Evolutionary conservation across 2,113 vertebrate species (phyloP), one percentile per base, ranked within the genome.

Genomic region (Cyprinodon variegatus): DNA sequence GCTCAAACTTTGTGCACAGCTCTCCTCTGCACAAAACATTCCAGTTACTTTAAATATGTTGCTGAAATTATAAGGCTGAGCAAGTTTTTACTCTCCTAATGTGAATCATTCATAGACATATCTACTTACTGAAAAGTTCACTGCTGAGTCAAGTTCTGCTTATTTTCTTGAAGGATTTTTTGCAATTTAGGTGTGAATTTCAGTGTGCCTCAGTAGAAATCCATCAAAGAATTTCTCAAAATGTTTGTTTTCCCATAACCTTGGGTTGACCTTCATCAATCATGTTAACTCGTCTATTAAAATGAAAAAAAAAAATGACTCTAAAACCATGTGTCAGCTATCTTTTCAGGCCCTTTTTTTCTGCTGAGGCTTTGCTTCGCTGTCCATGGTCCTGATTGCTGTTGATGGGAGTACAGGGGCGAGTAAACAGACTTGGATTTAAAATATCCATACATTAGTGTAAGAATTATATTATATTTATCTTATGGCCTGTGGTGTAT

Each of bases 401-500:
- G 85, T 72, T 80, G 86, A 88, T 83, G 78, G 75, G 77, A 76
- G 85, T 70, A 68, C 17, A 36, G 74, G 74, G 79, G 70, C 64
- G 59, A 74, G 74, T 60, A 20, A 40, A 83, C 70, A 74, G 78
- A 81, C 84, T 60, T 72, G 65, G 82, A 79, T 85, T 82, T 81
- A 76, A 83, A 85, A 83, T 83, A 81, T 72, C 79, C 57, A 64
- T 15, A 77, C 78, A 77, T 81, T 70, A 72, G 71, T 74, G 76
- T 69, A 63, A 68, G 68, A 83, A 65, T 50, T 66, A 77, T 91
- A 90, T 92, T 91, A 89, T 90, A 81, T 90, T 85, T 83, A 91
- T 90, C 83, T 86, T 88, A 86, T 89, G 88, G 83, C 89, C 88
- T 78, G 75, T 83, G 87, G 86, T 85, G 84, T 77, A 68, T 86